phyloP scores from a whole-genome alignment of 2,797 vertebrate species.

The Bucorvus abyssinicus region DNA sequence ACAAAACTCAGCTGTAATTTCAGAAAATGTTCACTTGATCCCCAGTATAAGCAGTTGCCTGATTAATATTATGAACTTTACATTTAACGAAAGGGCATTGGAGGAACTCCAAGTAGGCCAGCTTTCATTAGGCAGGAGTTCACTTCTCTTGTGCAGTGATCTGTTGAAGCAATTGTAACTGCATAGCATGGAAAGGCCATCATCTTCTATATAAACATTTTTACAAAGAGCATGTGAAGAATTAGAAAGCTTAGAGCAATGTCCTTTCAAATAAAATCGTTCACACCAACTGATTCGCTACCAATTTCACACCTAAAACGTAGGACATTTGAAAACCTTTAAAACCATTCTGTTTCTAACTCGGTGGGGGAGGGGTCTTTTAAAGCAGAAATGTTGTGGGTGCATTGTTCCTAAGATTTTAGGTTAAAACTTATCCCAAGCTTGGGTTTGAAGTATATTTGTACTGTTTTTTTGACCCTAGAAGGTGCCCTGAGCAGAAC shows the following conservation, averaged over 20 bases:
- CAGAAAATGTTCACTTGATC: slow-evolving; percentile 46
- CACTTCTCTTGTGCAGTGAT: slow-evolving; percentile 75
- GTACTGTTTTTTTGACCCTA: background rate
- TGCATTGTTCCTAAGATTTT: slow-evolving; percentile 25
- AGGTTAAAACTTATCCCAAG: background rate
- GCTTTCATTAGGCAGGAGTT: slow-evolving; percentile 72
- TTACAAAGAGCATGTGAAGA: slow-evolving; percentile 69
- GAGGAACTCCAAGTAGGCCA: slow-evolving; percentile 57
- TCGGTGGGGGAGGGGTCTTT: background rate
- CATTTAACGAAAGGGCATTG: slow-evolving; percentile 66
- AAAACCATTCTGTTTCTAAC: slow-evolving; percentile 32
- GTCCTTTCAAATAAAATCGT: slow-evolving; percentile 52
- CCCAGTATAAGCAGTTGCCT: slow-evolving; percentile 57
- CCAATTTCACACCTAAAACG: slow-evolving; percentile 61
- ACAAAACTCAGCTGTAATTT: slow-evolving; percentile 50
- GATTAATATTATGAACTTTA: slow-evolving; percentile 75
- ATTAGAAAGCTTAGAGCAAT: slow-evolving; percentile 61
- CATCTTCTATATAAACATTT: slow-evolving; percentile 71
- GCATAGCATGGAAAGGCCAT: slow-evolving; percentile 75
- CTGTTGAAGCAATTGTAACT: slow-evolving; percentile 75
- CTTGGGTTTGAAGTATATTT: background rate
- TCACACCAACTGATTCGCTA: slow-evolving; percentile 45
- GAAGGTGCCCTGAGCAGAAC: background rate
- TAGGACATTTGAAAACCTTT: slow-evolving; percentile 56
- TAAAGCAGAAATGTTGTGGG: background rate